phyloP scores from a whole-genome alignment of 53 echinoderm and acorn worm genomes.

The Crossaster papposus region DNA sequence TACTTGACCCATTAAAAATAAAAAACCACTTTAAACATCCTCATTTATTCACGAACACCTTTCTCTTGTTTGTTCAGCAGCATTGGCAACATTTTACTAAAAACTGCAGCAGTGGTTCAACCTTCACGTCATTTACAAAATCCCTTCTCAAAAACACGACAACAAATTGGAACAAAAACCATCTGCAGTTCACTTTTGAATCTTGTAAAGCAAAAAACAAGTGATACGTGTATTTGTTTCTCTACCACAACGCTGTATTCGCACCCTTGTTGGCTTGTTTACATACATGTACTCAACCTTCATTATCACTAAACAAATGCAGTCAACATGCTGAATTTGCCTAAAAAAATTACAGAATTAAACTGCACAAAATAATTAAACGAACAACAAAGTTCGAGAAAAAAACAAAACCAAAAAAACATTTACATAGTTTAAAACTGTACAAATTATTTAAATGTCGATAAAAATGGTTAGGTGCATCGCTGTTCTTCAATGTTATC shows the following conservation, averaged over 20 bases:
- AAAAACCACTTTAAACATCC: not conserved
- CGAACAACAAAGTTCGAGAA: not conserved
- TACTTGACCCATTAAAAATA: not conserved
- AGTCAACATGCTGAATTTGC: not conserved
- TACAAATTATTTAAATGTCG: slow-evolving; percentile 49
- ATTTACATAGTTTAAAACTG: slow-evolving; percentile 60
- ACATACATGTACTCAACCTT: not conserved
- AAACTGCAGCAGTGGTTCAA: not conserved
- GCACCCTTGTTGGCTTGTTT: not conserved
- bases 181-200: not conserved
- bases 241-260: not conserved
- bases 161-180: not conserved
- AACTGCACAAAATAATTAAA: slow-evolving; percentile 11
- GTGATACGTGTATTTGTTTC: not conserved
- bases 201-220: not conserved
- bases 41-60: not conserved
- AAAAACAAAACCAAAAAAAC: slow-evolving; percentile 1
- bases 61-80: not conserved
- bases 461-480: slow-evolving; percentile 48
- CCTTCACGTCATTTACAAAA: not conserved
- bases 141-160: not conserved
- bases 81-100: slow-evolving; percentile 17
- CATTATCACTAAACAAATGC: not conserved
- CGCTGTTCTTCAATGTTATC: not conserved
- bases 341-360: not conserved